Percentiles rank a stretch among this genome's conserved stretches.
phyloP scores from a whole-genome alignment of 2,888 invertebrate genomes.

The Pegoplata infirma region DNA sequence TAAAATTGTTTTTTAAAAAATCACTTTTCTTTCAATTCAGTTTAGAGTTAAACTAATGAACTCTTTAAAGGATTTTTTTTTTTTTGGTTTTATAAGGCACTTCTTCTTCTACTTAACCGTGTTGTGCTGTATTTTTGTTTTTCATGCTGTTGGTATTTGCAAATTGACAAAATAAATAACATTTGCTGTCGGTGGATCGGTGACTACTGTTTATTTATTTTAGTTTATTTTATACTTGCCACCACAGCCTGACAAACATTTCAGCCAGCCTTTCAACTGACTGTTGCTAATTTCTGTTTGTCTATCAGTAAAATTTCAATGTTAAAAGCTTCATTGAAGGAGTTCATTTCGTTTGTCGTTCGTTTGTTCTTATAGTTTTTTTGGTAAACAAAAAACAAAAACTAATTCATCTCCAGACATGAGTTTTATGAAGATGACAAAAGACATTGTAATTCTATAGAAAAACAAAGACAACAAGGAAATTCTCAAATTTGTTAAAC shows the following conservation, averaged over 20 bases:
- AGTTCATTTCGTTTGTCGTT: too few relatives aligned
- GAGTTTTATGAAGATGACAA: slow-evolving; percentile 55
- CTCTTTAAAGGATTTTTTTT: slow-evolving; percentile 64
- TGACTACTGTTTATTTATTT: slow-evolving; percentile 53
- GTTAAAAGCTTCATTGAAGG: slow-evolving; percentile 59
- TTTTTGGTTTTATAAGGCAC: neutral
- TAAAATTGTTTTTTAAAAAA: slow-evolving; percentile 56
- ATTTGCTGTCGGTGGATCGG: slow-evolving; percentile 65
- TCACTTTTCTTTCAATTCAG: slow-evolving; percentile 57
- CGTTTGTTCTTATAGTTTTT: slow-evolving; percentile 28
- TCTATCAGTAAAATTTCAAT: slow-evolving; percentile 57
- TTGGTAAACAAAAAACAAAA: slow-evolving; percentile 44
- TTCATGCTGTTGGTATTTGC: slow-evolving; percentile 64
- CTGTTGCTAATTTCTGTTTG: slow-evolving; percentile 63
- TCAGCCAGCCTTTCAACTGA: slow-evolving; percentile 33
- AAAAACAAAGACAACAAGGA: slow-evolving; percentile 36
- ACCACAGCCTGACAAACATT: slow-evolving; percentile 9
- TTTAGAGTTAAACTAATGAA: slow-evolving; percentile 69
- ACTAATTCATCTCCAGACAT: slow-evolving; percentile 43
- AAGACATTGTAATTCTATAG: slow-evolving; percentile 46
- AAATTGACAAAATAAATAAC: slow-evolving; percentile 75
- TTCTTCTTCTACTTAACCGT: slow-evolving; percentile 27
- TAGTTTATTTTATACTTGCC: slow-evolving; percentile 30
- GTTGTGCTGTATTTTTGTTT: slow-evolving; percentile 35
- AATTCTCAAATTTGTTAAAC: slow-evolving; percentile 59